A percentile compares a stretch with the other conserved stretches of the same genome.
Evolutionary conservation across 2,113 vertebrate species (phyloP).

Genomic region (Platanista minor): DNA sequence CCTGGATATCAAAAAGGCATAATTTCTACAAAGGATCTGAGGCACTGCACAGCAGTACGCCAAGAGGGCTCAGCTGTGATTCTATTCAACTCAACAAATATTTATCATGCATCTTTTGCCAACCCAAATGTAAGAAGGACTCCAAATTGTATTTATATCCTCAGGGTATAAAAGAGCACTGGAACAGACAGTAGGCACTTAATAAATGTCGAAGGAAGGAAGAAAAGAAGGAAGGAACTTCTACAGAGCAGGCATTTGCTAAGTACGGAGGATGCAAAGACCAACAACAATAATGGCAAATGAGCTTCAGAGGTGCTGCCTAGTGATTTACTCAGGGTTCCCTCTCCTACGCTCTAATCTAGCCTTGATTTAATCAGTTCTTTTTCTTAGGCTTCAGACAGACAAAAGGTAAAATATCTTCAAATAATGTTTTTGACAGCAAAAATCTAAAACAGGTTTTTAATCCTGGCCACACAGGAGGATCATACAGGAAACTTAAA

Average conservation of each 20-base stretch:
- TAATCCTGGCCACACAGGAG: background rate
- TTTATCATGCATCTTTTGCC: conserved; percentile 41
- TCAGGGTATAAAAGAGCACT: background rate
- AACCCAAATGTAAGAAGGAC: conserved; percentile 37
- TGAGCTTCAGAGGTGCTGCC: background rate
- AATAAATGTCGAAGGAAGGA: background rate
- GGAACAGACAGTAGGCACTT: background rate
- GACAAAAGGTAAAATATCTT: background rate
- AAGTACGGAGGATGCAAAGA: background rate
- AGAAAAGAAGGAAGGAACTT: background rate
- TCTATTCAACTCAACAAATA: conserved; percentile 58
- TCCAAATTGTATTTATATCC: conserved; percentile 48
- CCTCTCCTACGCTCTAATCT: background rate
- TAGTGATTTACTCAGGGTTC: background rate
- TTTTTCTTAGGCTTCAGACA: background rate
- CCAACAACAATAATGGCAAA: background rate
- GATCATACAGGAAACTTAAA: background rate
- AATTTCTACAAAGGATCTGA: conserved; percentile 29
- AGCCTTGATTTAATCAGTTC: background rate
- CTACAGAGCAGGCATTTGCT: background rate
- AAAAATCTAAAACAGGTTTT: background rate
- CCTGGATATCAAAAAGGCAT: conserved; percentile 32
- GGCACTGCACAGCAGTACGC: background rate
- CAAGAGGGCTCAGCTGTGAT: conserved; percentile 42
- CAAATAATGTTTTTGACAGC: background rate